Evolutionary conservation across 2,888 invertebrate species (phyloP).

Genomic region (Sphecodes monilicornis): DNA sequence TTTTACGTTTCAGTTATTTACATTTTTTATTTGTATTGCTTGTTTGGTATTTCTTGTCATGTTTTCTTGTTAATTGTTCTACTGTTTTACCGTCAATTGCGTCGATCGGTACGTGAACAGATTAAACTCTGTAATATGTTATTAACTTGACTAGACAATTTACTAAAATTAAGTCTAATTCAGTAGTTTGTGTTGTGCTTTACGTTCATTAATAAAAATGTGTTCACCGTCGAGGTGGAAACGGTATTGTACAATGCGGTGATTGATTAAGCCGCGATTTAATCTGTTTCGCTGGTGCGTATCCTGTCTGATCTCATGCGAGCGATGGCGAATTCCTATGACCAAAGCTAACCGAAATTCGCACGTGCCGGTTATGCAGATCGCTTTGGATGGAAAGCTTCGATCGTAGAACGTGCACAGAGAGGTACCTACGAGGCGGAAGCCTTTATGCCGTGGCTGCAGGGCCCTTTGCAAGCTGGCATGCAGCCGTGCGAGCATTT

Average conservation of each 20-base stretch:
- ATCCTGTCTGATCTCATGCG: conserved; percentile 27
- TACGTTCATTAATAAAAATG: too few species aligned
- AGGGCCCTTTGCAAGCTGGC: conserved; percentile 3
- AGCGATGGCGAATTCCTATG: not conserved
- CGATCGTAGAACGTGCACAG: conserved; percentile 5
- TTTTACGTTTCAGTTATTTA: too few species aligned
- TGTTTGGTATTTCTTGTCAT: too few species aligned
- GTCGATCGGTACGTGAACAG: too few species aligned
- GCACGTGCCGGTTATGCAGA: not conserved
- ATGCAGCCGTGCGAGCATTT: not conserved
- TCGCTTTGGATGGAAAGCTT: not conserved
- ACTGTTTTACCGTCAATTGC: too few species aligned
- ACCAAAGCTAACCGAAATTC: not conserved
- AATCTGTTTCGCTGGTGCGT: conserved; percentile 34
- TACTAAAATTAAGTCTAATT: too few species aligned
- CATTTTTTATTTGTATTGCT: too few species aligned
- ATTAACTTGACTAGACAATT: too few species aligned
- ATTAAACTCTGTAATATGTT: too few species aligned
- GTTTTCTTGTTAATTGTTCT: too few species aligned
- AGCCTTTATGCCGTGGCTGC: not conserved
- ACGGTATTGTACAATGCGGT: conserved; percentile 28
- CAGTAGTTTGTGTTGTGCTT: too few species aligned
- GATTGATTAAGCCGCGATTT: conserved; percentile 54
- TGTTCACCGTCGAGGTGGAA: too few species aligned
- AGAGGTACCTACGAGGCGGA: not conserved